A percentile compares a stretch with the other conserved stretches of the same genome.
Conservation (phyloP, 2,113 vertebrate species). For the Leiothrix lutea region DNA sequence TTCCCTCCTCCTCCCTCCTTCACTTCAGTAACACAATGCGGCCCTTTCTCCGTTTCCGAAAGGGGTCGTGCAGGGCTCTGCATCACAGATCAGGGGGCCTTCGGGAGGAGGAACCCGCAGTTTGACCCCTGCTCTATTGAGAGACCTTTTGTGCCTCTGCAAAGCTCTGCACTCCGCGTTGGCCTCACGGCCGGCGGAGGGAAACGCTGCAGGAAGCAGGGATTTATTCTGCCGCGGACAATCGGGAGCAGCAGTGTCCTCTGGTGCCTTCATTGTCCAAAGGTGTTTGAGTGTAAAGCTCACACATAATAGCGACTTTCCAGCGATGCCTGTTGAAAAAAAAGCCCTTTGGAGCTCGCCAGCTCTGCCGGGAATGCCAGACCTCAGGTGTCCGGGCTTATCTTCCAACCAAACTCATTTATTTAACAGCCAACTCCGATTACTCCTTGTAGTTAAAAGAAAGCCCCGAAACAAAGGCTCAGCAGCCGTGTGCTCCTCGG, state of each 20-base stretch:
- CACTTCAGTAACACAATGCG: background rate
- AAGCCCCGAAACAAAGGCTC: constrained; percentile 42
- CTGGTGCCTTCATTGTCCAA: constrained; percentile 64
- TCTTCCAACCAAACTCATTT: constrained; percentile 53
- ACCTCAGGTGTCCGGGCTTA: constrained; percentile 52
- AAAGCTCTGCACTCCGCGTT: background rate
- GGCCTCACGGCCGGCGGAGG: background rate
- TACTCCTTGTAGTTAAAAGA: constrained; percentile 45
- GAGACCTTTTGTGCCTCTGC: constrained; percentile 48
- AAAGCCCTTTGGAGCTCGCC: constrained; percentile 33
- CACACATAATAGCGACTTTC: constrained; percentile 32
- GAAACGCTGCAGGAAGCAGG: constrained; percentile 30
- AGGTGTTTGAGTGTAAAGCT: constrained; percentile 67
- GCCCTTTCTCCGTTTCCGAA: background rate
- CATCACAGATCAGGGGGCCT: constrained; percentile 6
- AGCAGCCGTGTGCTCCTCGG: background rate
- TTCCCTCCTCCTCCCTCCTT: background rate
- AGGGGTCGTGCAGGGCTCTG: background rate
- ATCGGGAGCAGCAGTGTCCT: constrained; percentile 36
- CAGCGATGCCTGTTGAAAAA: constrained; percentile 9
- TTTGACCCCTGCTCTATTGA: constrained; percentile 15
- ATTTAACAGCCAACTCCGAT: background rate
- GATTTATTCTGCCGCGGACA: constrained; percentile 25
- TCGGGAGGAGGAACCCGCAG: background rate
- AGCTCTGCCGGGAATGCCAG: constrained; percentile 8